Evolutionary conservation across 2,797 vertebrate species (phyloP), one percentile per base, ranked within the genome.

Genomic region (Coilia nasus): DNA sequence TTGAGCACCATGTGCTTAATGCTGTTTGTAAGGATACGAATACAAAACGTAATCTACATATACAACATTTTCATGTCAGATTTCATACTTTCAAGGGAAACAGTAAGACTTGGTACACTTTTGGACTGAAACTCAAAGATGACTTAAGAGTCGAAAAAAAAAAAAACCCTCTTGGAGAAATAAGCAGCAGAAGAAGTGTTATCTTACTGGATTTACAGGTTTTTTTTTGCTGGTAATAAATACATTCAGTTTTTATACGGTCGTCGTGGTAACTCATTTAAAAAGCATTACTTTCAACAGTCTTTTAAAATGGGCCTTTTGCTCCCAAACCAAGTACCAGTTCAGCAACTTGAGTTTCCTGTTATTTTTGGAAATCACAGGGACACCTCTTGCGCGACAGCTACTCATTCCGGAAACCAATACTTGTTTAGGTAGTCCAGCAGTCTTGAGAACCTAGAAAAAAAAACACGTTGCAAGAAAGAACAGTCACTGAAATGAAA

Each of bases 191-290:
- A 93, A 94, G 91, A 90, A n/a, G n/a, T n/a, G 93, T 92, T 92
- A 91, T 94, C 89, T 88, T 46, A 90, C 88, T 41, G 89, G 90
- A 94, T 89, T 90, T 93, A 93, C 90, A 93, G 88, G 92, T 54
- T 46, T 60, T 92, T 56, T 60, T 86, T 84, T 87, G 89, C 88
- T 93, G 88, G 93, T 95, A 97, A 98, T 98, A 97, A 98, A 97
- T 98, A 98, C 96, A 97, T 97, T 97, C 96, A 90, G 92, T 96
- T 93, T 10, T 92, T 95, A 94, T 95, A 95, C 93, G 91, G 94
- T 96, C 89, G 89, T 90, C 88, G 93, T 96, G 93, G 94, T 95
- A 91, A 85, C 94, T 95, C 94, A 94, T 95, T 91, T 93, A 91
- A 94, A 93, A 87, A 54, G 57, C 5, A n/a, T 19, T 23, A 62